phyloP scores from a whole-genome alignment of 2,888 invertebrate species.

The Microplitis manilae region DNA sequence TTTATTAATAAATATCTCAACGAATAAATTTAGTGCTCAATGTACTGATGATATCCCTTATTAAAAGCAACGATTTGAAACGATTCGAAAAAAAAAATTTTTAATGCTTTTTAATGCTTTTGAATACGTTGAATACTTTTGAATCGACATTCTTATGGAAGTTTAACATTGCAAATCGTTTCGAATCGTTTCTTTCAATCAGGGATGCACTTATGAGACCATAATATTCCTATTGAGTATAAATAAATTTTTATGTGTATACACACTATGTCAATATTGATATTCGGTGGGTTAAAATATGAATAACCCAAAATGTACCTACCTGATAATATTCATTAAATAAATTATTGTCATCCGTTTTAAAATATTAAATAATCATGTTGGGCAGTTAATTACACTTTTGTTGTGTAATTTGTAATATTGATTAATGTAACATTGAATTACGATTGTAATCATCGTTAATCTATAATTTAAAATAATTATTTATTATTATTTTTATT shows the following conservation, averaged over 20 bases:
- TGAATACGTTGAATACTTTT: no score
- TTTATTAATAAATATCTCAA: no score
- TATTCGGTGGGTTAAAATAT: not conserved
- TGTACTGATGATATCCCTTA: not conserved
- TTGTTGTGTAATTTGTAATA: conserved; percentile 33
- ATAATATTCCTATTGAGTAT: not conserved
- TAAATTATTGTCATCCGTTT: conserved; percentile 38
- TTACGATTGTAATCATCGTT: conserved; percentile 49
- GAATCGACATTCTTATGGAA: no score
- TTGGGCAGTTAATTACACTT: conserved; percentile 50
- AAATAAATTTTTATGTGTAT: not conserved
- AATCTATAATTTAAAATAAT: conserved; percentile 27
- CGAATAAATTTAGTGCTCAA: no score
- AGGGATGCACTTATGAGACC: not conserved
- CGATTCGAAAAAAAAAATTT: no score
- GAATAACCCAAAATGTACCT: not conserved
- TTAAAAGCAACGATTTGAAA: no score
- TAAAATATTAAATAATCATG: conserved; percentile 46
- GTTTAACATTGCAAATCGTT: no score
- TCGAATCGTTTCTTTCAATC: no score
- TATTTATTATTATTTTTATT: conserved; percentile 7
- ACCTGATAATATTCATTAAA: conserved; percentile 3
- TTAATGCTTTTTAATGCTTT: no score
- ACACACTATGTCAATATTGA: not conserved
- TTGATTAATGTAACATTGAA: conserved; percentile 50